Conservation (phyloP, 1,140 invertebrate species). For the Agrilus planipennis region DNA sequence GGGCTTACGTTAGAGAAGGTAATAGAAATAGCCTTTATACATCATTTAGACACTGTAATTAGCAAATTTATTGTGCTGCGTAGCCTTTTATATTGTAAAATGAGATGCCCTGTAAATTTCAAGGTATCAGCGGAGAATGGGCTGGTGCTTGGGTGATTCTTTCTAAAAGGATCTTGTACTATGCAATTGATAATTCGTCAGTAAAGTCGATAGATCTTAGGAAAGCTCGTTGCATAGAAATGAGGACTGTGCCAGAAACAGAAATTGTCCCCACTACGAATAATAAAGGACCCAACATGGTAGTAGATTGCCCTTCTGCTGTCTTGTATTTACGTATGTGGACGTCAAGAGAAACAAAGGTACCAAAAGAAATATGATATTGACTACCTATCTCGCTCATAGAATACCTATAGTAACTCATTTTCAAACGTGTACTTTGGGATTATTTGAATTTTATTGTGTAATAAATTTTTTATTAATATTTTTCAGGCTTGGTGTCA, state of each 20-base stretch:
- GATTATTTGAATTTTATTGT: conserved; percentile 4
- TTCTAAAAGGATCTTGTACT: conserved; percentile 54
- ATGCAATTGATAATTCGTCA: conserved; percentile 41
- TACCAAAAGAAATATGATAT: conserved; percentile 19
- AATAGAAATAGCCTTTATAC: conserved; percentile 9
- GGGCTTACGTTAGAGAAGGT: conserved; percentile 54
- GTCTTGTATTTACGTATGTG: conserved; percentile 62
- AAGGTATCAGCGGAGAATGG: conserved; percentile 58
- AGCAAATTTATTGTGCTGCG: too few species aligned
- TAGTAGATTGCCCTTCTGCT: conserved; percentile 49
- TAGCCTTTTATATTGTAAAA: not conserved
- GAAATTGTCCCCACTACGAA: conserved; percentile 36
- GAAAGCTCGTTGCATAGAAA: conserved; percentile 69
- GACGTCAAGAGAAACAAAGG: conserved; percentile 47
- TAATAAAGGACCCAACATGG: conserved; percentile 48
- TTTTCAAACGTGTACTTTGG: not conserved
- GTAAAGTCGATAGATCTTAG: conserved; percentile 59
- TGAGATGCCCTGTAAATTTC: not conserved
- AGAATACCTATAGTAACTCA: not conserved
- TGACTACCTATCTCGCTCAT: too few species aligned
- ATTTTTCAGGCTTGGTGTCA: conserved; percentile 51
- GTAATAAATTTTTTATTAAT: conserved; percentile 9
- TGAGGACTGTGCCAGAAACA: conserved; percentile 39
- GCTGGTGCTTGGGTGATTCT: conserved; percentile 66
- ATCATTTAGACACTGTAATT: not conserved